Percentiles rank a stretch among this genome's conserved stretches.
Evolutionary conservation across 1,140 invertebrate genomes (phyloP).

Genomic region (Littorina saxatilis): DNA sequence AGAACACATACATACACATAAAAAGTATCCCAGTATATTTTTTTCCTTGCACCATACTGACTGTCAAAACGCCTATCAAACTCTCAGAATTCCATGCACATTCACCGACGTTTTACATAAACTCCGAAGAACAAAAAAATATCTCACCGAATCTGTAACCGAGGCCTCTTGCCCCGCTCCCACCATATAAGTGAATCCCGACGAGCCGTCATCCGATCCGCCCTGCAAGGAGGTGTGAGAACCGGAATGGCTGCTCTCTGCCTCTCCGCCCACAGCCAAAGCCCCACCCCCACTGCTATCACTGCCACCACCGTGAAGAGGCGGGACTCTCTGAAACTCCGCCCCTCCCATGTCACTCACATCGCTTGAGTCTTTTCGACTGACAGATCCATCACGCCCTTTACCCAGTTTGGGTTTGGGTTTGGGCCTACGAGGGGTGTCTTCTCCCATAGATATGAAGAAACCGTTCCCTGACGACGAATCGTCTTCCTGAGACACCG

Average conservation of each 20-base stretch:
- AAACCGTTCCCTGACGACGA: conserved; percentile 79
- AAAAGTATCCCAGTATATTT: too few relatives aligned
- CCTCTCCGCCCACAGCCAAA: not conserved
- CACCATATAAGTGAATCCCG: conserved; percentile 82
- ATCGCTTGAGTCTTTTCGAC: not conserved
- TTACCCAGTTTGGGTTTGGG: conserved; percentile 78
- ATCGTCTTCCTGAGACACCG: conserved; percentile 13
- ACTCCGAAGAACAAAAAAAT: too few relatives aligned
- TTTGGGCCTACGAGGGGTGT: conserved; percentile 88
- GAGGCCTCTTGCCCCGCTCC: too few relatives aligned
- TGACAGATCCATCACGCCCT: conserved; percentile 34
- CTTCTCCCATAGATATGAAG: conserved; percentile 94
- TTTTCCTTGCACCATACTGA: too few relatives aligned
- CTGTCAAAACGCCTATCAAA: too few relatives aligned
- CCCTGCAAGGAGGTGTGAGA: conserved; percentile 24
- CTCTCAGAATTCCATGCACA: not conserved
- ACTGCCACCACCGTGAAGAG: not conserved
- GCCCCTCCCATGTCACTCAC: not conserved
- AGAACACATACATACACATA: not conserved
- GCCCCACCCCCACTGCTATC: not conserved
- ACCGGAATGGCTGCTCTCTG: conserved; percentile 19
- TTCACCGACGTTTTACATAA: not conserved
- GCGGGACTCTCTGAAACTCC: not conserved
- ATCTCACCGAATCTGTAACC: too few relatives aligned
- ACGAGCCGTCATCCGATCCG: conserved; percentile 30